Conservation (phyloP, 2,113 vertebrate genomes). For the Triplophysa dalaica region DNA sequence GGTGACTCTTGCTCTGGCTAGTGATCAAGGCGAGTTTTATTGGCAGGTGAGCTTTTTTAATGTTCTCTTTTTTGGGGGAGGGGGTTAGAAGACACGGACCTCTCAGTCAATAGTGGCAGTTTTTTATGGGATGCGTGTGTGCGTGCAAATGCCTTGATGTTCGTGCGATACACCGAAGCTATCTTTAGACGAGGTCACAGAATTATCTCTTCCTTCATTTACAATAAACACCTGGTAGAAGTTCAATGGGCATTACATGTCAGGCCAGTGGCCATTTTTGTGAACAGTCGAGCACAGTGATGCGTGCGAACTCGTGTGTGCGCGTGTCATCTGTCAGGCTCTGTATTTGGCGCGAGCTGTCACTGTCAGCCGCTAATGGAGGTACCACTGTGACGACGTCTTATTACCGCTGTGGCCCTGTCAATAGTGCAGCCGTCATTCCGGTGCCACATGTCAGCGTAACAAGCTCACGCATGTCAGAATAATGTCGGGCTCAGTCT, state of each 20-base stretch:
- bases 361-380: slow-evolving; percentile 74
- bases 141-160: slow-evolving; percentile 7
- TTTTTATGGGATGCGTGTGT: background rate
- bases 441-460: slow-evolving; percentile 45
- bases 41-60: slow-evolving; percentile 75
- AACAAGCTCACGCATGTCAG: slow-evolving; percentile 53
- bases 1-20: slow-evolving; percentile 74
- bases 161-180: background rate
- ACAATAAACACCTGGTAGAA: background rate
- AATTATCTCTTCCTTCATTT: background rate
- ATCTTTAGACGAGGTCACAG: background rate
- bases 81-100: slow-evolving; percentile 26
- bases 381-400: slow-evolving; percentile 72
- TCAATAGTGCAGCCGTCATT: slow-evolving; percentile 74
- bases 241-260: background rate
- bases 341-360: slow-evolving; percentile 62
- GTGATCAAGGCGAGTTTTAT: slow-evolving; percentile 89
- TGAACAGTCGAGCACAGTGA: slow-evolving; percentile 1
- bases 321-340: slow-evolving; percentile 45
- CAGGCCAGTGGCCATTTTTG: background rate
- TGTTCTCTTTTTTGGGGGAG: background rate
- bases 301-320: slow-evolving; percentile 15
- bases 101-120: slow-evolving; percentile 5
- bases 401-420: slow-evolving; percentile 77
- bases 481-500: slow-evolving; percentile 47